phyloP scores from a whole-genome alignment of 2,797 vertebrate genomes.

The Amblyopsis hoosieri region DNA sequence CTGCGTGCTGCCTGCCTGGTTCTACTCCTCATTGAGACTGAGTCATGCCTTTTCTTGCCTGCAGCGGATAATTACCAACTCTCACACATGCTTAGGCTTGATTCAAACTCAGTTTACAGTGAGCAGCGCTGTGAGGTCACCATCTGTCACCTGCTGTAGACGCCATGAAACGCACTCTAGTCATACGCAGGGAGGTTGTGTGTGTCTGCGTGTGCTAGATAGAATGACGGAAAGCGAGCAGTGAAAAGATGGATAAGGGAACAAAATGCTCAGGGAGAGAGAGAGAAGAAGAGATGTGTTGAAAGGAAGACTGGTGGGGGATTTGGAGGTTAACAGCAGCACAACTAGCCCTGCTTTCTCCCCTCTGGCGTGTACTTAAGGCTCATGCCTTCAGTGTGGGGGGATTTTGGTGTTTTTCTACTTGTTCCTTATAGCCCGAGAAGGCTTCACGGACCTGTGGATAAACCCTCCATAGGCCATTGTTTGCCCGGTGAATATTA shows the following conservation, averaged over 20 bases:
- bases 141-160: slow-evolving; percentile 88
- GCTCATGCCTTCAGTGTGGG: slow-evolving; percentile 45
- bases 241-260: slow-evolving; percentile 23
- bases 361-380: slow-evolving; percentile 32
- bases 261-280: neutral
- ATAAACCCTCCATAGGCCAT: no score
- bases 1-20: neutral
- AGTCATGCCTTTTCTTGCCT: slow-evolving; percentile 76
- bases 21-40: slow-evolving; percentile 56
- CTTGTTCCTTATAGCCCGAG: slow-evolving; percentile 29
- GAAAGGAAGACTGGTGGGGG: neutral
- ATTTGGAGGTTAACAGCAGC: slow-evolving; percentile 39
- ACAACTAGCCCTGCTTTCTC: slow-evolving; percentile 29
- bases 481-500: no score
- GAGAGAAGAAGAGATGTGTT: slow-evolving; percentile 26
- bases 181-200: slow-evolving; percentile 51
- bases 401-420: slow-evolving; percentile 44
- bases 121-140: slow-evolving; percentile 84
- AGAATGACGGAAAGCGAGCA: slow-evolving; percentile 20
- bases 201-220: slow-evolving; percentile 21
- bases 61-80: slow-evolving; percentile 87
- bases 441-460: slow-evolving; percentile 7
- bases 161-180: slow-evolving; percentile 79
- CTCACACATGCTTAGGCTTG: slow-evolving; percentile 90
- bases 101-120: slow-evolving; percentile 90